Conservation (phyloP, 2,113 vertebrate species). For the Cromileptes altivelis region DNA sequence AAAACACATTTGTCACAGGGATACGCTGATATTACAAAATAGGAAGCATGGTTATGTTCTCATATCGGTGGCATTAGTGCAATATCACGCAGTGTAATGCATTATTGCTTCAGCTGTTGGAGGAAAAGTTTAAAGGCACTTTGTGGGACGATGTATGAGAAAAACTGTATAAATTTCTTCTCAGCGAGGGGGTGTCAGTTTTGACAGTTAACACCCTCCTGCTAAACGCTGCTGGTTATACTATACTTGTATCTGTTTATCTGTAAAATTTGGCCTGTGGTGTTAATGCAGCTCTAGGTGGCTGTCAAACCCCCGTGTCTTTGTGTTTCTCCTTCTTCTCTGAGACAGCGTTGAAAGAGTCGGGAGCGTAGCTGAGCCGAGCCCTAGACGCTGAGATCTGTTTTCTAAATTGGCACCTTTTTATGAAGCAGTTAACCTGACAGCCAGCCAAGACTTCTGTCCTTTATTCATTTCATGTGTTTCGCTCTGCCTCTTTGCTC, state of each 20-base stretch:
- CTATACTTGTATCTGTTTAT: constrained; percentile 28
- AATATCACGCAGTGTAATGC: constrained; percentile 14
- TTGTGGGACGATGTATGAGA: constrained; percentile 15
- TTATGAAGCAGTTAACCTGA: constrained; percentile 73
- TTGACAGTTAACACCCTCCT: constrained; percentile 37
- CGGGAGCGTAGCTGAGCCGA: constrained; percentile 13
- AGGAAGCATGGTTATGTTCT: constrained; percentile 38
- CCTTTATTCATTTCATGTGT: constrained; percentile 48
- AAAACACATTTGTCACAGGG: constrained; percentile 61
- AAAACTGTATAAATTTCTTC: constrained; percentile 21
- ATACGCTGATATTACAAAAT: constrained; percentile 51
- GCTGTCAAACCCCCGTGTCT: constrained; percentile 35
- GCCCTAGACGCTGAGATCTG: constrained; percentile 38
- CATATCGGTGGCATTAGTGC: constrained; percentile 39
- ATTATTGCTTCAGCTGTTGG: constrained; percentile 43
- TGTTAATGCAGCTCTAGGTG: constrained; percentile 46
- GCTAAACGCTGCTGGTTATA: constrained; percentile 6
- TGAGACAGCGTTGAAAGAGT: constrained; percentile 22
- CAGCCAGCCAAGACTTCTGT: constrained; percentile 43
- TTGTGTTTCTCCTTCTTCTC: constrained; percentile 20
- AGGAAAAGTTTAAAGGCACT: constrained; percentile 29
- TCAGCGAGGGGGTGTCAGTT: constrained; percentile 7
- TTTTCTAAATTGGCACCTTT: constrained; percentile 67
- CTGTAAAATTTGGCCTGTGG: constrained; percentile 20
- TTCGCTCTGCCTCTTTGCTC: constrained; percentile 8